These are phyloP conservation scores for Plagodis dolabraria DNA, from an alignment of 2,888 invertebrate species.

Conservation along the genomic window DNA sequence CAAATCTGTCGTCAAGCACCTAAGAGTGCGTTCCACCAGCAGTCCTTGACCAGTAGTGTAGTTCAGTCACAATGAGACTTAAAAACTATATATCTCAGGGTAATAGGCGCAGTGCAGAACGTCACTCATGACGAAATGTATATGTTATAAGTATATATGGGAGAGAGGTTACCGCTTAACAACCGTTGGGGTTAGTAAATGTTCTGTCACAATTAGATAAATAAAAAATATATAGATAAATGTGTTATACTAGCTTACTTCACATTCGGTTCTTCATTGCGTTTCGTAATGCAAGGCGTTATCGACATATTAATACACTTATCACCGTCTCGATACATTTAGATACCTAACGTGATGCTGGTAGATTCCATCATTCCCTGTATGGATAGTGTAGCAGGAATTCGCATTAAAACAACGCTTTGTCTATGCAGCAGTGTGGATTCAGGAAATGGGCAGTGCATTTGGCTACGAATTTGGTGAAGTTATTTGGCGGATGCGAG, in stretches of 20 bases:
- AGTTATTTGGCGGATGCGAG: constrained; percentile 55
- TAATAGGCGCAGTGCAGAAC: no score
- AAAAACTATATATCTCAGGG: no score
- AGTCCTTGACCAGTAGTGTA: no score
- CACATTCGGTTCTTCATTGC: constrained; percentile 39
- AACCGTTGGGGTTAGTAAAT: no score
- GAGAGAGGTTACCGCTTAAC: no score
- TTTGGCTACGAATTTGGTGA: constrained; percentile 63
- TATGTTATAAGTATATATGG: no score
- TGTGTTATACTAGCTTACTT: constrained; percentile 49
- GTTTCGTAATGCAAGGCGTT: constrained; percentile 36
- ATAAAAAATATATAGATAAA: constrained; percentile 36
- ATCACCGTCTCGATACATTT: constrained; percentile 16
- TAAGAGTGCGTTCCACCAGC: no score
- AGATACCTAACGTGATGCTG: constrained; percentile 37
- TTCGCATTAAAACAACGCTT: constrained; percentile 48
- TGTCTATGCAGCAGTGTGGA: constrained; percentile 41
- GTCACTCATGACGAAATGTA: no score
- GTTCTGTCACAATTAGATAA: no score
- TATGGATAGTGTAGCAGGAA: constrained; percentile 47
- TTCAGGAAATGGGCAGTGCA: constrained; percentile 64
- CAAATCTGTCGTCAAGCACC: no score
- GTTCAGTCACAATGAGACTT: no score
- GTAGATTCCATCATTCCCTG: constrained; percentile 47
- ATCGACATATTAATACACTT: constrained; percentile 42